Evolutionary conservation across 2,888 invertebrate genomes (phyloP), one percentile per base, ranked within the genome.

Genomic region (Helicoverpa assulta): DNA sequence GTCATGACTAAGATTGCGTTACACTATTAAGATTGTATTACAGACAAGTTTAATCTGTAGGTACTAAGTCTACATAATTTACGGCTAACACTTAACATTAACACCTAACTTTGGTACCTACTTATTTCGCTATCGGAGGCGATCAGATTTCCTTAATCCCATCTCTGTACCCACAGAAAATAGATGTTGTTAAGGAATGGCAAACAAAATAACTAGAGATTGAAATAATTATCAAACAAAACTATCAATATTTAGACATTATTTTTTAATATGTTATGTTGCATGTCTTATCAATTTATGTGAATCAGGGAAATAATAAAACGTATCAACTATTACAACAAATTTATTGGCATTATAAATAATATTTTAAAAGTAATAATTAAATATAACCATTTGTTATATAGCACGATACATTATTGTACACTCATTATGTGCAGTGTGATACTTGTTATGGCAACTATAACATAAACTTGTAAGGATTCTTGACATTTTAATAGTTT

Each of bases 281-380:
- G 14, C 10, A 40, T 14, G 14, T 4, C 40, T 40, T 14, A 14
- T 4, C 12, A 40, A 40, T 40, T 40, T 40, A 10, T 12, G 14
- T 10, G 14, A 12, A 4, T 14, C 29, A n/a, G 56, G 37, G 58
- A 66, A 65, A 71, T 40, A 65, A 54, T 52, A 67, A 55, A 66
- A 59, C 56, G 8, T 29, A 57, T 40, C 37, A 83, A 80, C 29
- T 80, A 79, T 76, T 76, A 76, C 75, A 85, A 85, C 85, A 88
- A 86, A 79, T 86, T 89, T 90, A 88, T 86, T 86, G 81, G 83
- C 80, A 86, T 85, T 85, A 84, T 83, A 81, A 78, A 84, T 82
- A 84, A 74, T 75, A 74, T 67, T 65, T 81, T 75, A 76, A 77
- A 80, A 71, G 65, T 78, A 83, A 83, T 84, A 67, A 82, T 84